These are phyloP conservation scores for Microcebus griseorufus DNA, from an alignment of 2,113 vertebrate species.

Conservation along the genomic window DNA sequence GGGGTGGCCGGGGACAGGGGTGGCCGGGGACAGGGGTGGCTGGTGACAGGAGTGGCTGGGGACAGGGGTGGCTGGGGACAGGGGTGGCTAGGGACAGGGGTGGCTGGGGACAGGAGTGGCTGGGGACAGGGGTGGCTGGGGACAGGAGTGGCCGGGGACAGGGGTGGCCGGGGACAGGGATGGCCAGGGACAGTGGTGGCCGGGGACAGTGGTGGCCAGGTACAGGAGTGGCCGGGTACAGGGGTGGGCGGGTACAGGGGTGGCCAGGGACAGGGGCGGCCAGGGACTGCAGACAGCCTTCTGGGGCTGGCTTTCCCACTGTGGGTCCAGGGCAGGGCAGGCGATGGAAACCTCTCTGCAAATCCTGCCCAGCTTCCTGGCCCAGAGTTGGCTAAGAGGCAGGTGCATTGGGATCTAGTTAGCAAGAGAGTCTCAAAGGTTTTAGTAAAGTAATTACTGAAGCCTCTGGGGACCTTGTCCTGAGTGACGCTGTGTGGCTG, in stretches of 20 bases:
- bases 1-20: neutral
- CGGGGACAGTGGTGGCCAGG: no score
- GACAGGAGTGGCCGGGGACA: neutral
- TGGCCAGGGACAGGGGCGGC: no score
- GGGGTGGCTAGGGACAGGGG: no score
- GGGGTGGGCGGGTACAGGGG: no score
- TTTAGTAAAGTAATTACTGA: neutral
- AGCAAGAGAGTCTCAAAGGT: neutral
- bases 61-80: neutral
- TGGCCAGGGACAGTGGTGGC: neutral
- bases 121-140: no score
- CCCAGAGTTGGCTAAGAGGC: neutral
- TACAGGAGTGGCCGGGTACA: no score
- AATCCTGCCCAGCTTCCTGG: rapidly evolving
- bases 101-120: no score
- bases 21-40: neutral
- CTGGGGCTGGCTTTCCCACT: neutral
- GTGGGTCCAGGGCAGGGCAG: no score
- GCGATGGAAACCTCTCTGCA: rapidly evolving
- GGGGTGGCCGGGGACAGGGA: neutral
- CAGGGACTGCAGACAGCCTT: neutral
- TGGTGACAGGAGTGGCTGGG: neutral
- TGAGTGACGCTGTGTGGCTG: neutral
- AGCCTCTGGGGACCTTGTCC: neutral
- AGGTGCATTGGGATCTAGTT: neutral